Base-by-base conservation (phyloP, 2,888 invertebrate species). In the Spicauda simplicius region DNA sequence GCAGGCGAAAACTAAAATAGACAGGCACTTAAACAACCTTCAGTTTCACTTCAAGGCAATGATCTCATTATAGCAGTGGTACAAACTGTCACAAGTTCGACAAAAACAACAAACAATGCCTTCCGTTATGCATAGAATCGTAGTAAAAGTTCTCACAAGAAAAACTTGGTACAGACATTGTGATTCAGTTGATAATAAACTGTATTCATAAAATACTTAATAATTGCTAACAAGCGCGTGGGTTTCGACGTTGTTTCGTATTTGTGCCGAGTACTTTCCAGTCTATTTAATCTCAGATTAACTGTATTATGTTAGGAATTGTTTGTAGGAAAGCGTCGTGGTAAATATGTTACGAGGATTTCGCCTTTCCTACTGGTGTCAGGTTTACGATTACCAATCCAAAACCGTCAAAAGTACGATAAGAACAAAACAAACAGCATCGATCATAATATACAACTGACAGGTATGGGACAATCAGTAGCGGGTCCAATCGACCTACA, bases 141-240 rank as follows among this genome's bases (percentile, higher is more conserved):
- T 20, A 67, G 61, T 67, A 61, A 60, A 67, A 67, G 66, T 67
- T 67, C 66, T 52, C 61, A 61, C 20, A 10, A 67, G 19, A 67
- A 67, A 67, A 67, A 67, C 66, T 52, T 61, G 37, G 33, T 20
- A 41, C 59, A 25, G 59, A n/a, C 66, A 59, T 41, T 56, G 66
- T 71, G 72, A 74, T 58, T 74, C 73, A 72, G 65, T 64, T 72
- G 70, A 50, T 50, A 59, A 71, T 68, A 70, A 71, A 58, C 58
- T 55, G 72, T 71, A 71, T 69, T 72, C 72, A 72, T 71, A 59
- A 64, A 72, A 70, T 54, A 50, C 48, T 65, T 54, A 69, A 71
- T 59, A 70, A 68, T 63, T 57, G 69, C 69, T 70, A 70, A 72
- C 71, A 68, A 72, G 66, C 66, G 69, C 69, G 74, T 73, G 69